Percentiles rank a stretch among this genome's conserved stretches.
These are phyloP conservation scores for Drosophila nr. perissopoda DNA, from an alignment of 2,888 invertebrate species.

Conservation along the genomic window DNA sequence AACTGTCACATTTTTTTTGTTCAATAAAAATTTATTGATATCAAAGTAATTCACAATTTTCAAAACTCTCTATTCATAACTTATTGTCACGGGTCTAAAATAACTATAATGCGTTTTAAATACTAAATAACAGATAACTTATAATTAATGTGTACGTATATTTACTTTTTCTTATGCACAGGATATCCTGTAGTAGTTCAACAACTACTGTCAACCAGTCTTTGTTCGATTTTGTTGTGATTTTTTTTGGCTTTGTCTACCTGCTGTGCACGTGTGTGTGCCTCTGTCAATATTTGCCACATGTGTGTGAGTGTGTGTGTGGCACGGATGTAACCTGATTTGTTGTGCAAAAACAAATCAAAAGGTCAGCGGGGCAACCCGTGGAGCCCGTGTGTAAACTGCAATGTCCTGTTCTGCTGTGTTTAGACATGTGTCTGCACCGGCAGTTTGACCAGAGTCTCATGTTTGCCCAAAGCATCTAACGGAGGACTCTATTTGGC, in stretches of 20 bases:
- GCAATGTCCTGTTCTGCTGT: slow-evolving; percentile 53
- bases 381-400: slow-evolving; percentile 64
- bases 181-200: slow-evolving; percentile 22
- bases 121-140: neutral
- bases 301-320: slow-evolving; percentile 41
- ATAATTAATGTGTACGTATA: neutral
- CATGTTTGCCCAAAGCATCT: slow-evolving; percentile 66
- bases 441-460: slow-evolving; percentile 55
- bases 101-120: neutral
- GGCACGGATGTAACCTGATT: slow-evolving; percentile 76
- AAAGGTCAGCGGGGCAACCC: slow-evolving; percentile 29
- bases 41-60: neutral
- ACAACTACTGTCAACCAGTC: neutral
- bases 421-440: slow-evolving; percentile 71
- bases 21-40: neutral
- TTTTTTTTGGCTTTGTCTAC: slow-evolving; percentile 56
- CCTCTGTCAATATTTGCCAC: slow-evolving; percentile 69
- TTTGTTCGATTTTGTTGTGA: slow-evolving; percentile 2
- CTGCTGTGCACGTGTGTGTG: slow-evolving; percentile 76
- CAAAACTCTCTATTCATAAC: neutral
- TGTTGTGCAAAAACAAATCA: slow-evolving; percentile 62
- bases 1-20: neutral
- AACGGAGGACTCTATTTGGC: slow-evolving; percentile 3
- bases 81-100: neutral
- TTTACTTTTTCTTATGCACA: neutral